Evolutionary conservation across 2,888 invertebrate species (phyloP).

Genomic region (Cotesia congregata): DNA sequence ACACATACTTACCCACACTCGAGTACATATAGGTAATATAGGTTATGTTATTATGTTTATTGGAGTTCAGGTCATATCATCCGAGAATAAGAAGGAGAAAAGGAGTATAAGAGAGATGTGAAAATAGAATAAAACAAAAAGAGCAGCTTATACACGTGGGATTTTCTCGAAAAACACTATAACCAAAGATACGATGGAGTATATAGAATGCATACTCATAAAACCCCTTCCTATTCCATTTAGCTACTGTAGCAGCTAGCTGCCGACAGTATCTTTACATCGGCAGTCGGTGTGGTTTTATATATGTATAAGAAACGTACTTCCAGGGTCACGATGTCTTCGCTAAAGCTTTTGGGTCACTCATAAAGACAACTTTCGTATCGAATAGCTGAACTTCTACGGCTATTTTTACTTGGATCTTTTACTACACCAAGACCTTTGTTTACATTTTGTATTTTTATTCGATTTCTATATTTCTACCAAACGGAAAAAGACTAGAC

Average conservation of each 20-base stretch:
- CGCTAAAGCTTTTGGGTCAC: slow-evolving; percentile 4
- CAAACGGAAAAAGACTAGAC: not conserved
- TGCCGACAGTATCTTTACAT: slow-evolving; percentile 2
- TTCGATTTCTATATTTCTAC: not conserved
- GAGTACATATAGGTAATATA: too few species aligned
- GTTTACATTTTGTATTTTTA: not conserved
- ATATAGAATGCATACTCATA: slow-evolving; percentile 12
- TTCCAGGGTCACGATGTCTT: not conserved
- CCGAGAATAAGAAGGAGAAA: not conserved
- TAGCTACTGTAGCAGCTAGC: not conserved
- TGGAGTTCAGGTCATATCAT: not conserved
- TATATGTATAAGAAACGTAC: not conserved
- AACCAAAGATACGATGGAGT: slow-evolving; percentile 10
- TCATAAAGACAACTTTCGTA: not conserved
- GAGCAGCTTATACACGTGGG: not conserved
- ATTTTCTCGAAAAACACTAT: not conserved
- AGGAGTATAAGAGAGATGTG: slow-evolving; percentile 1
- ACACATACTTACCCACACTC: too few species aligned
- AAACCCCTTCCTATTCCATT: slow-evolving; percentile 15
- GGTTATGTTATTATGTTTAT: not conserved
- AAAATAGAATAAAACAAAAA: not conserved
- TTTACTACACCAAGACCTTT: not conserved
- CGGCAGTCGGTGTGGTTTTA: slow-evolving; percentile 5
- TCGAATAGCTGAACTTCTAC: not conserved
- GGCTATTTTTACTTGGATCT: not conserved